These are phyloP conservation scores for Glareola pratincola DNA, from an alignment of 2,113 vertebrate species.

Conservation along the genomic window DNA sequence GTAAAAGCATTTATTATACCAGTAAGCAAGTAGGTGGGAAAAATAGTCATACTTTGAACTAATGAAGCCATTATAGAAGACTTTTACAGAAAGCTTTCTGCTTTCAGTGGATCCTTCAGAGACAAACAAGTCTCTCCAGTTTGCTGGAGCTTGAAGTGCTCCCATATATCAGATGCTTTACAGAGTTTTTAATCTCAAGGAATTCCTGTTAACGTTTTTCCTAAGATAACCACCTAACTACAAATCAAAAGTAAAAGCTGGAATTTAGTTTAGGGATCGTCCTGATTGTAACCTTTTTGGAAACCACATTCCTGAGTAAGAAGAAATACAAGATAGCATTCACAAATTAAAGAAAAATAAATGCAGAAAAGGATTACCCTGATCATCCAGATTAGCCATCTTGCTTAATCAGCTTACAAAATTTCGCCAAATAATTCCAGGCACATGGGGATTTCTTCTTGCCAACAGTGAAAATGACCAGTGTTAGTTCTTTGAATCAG, in stretches of 20 bases:
- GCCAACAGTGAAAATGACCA: not conserved
- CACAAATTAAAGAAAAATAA: not conserved
- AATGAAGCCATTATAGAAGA: not conserved
- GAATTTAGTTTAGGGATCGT: not conserved
- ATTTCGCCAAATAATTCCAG: not conserved
- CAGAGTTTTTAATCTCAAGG: not conserved
- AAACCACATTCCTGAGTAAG: not conserved
- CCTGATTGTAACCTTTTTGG: not conserved
- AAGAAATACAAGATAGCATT: not conserved
- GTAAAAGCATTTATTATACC: not conserved
- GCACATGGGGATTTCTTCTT: not conserved
- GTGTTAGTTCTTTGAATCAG: not conserved
- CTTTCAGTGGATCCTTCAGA: not conserved
- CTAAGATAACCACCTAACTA: not conserved
- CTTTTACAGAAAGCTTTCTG: not conserved
- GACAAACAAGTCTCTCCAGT: not conserved
- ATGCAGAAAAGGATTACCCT: not conserved
- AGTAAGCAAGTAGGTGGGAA: not conserved
- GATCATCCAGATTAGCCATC: not conserved
- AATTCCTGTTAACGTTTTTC: not conserved
- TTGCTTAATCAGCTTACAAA: not conserved
- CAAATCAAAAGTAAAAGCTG: not conserved
- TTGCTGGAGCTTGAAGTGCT: not conserved
- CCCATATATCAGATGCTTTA: not conserved
- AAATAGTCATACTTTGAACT: not conserved